phyloP scores from a whole-genome alignment of 2,888 invertebrate species.

The Cephalotes varians region DNA sequence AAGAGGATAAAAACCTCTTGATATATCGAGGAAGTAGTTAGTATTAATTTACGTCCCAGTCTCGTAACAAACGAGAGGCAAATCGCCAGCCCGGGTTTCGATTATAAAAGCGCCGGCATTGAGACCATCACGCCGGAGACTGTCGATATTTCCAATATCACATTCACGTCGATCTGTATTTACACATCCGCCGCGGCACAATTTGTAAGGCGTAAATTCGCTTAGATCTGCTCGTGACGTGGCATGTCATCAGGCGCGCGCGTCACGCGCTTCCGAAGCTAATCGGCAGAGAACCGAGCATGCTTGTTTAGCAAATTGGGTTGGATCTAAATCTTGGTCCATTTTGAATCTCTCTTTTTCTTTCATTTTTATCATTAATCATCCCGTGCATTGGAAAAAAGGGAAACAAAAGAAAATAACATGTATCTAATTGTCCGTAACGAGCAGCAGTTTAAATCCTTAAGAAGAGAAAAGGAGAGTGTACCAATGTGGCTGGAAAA shows the following conservation, averaged over 20 bases:
- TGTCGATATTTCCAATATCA: conserved; percentile 63
- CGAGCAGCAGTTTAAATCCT: not conserved
- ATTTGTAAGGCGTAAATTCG: conserved; percentile 66
- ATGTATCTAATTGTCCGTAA: conserved; percentile 1
- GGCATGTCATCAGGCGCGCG: conserved; percentile 14
- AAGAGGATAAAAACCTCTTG: conserved; percentile 1
- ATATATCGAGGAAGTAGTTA: conserved; percentile 25
- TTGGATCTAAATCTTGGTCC: conserved; percentile 69
- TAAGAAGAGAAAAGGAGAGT: not conserved
- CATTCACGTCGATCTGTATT: conserved; percentile 40
- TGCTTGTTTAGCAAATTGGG: conserved; percentile 70
- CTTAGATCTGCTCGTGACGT: conserved; percentile 59
- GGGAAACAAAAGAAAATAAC: not conserved
- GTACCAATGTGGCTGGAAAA: conserved; percentile 25
- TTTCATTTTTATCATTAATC: conserved; percentile 57
- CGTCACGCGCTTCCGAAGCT: conserved; percentile 44
- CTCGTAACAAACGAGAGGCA: conserved; percentile 15
- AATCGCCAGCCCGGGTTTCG: not conserved
- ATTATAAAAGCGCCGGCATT: conserved; percentile 46
- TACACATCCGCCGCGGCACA: conserved; percentile 42
- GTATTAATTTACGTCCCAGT: conserved; percentile 24
- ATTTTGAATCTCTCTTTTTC: not conserved
- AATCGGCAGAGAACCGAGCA: conserved; percentile 64
- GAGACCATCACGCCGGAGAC: conserved; percentile 40
- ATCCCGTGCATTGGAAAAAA: conserved; percentile 32